Evolutionary conservation across 2,113 vertebrate species (phyloP), one percentile per base, ranked within the genome.

Genomic region (Prinia subflava): DNA sequence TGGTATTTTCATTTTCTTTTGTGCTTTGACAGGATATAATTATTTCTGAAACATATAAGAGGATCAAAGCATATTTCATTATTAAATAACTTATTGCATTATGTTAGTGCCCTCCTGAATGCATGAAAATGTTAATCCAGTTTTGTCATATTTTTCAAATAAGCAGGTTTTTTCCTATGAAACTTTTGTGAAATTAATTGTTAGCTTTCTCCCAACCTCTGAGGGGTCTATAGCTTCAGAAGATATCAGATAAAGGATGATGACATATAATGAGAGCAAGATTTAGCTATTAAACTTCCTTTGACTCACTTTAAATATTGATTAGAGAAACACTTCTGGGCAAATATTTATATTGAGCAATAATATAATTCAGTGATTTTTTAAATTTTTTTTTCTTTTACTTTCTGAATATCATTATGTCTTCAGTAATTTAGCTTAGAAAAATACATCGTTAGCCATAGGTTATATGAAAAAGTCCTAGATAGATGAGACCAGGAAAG

Each of bases 301-400:
- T 83, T 94, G 88, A 86, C 79, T 97, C 79, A 92, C 83, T 97
- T 96, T 77, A 97, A 97, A 94, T 96, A 97, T 97, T 97, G 95
- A 96, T 97, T 97, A 97, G 94, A 78, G 94, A 96, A 97, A 91
- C 70, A 96, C 83, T 96, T 97, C 69, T 94, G 37, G 90, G 81
- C 96, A 96, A 96, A 96, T 96, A 96, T 96, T 97, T 97, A 94
- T 97, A 87, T 87, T 81, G 90, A 96, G 69, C 59, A 90, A 82
- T 95, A 75, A 96, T 85, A 81, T 79, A 95, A 94, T 94, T 74
- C 87, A 74, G 68, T 77, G 50, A 28, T 39, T 3, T 82, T 73
- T 55, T 10, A 39, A 3, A 8, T 46, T 37, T 42, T 62, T 53
- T 84, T 76, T 88, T 73, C 64, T 67, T 62, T 6, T 0, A 52